phyloP scores from a whole-genome alignment of 2,888 invertebrate genomes.

The Ectemnius cavifrons region DNA sequence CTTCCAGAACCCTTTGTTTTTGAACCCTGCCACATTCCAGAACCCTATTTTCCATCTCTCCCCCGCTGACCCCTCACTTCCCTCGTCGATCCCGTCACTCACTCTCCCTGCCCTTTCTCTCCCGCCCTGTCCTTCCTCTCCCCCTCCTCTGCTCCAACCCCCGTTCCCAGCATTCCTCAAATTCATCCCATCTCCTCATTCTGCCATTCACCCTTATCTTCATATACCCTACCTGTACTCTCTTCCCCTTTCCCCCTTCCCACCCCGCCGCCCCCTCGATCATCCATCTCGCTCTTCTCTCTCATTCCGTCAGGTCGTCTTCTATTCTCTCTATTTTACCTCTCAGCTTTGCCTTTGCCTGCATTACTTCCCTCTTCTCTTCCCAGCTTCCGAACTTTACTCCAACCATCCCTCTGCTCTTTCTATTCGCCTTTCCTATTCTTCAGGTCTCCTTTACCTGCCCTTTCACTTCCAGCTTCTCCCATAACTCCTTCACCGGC shows the following conservation, averaged over 20 bases:
- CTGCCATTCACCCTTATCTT: not conserved
- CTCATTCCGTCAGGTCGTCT: not conserved
- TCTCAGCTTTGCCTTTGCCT: not conserved
- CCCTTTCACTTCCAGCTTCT: too few relatives aligned
- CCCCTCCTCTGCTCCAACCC: too few relatives aligned
- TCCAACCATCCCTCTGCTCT: constrained; percentile 11
- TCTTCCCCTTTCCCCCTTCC: not conserved
- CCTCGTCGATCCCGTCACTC: not conserved
- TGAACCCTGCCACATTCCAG: not conserved
- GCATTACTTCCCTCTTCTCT: not conserved
- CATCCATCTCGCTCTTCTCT: not conserved
- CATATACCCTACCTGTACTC: too few relatives aligned
- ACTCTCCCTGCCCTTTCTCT: not conserved
- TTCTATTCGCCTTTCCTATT: not conserved
- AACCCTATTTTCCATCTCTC: not conserved
- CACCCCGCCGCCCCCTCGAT: not conserved
- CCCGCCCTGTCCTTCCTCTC: not conserved
- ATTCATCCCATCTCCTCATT: too few relatives aligned
- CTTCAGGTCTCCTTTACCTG: not conserved
- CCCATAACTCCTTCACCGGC: too few relatives aligned
- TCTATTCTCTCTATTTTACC: not conserved
- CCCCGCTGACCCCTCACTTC: not conserved
- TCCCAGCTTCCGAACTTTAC: not conserved
- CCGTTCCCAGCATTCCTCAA: too few relatives aligned
- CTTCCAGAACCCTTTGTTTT: not conserved